phyloP scores from a whole-genome alignment of 92 coral and sea anemone species.

The Chrysogorgia sp. region DNA sequence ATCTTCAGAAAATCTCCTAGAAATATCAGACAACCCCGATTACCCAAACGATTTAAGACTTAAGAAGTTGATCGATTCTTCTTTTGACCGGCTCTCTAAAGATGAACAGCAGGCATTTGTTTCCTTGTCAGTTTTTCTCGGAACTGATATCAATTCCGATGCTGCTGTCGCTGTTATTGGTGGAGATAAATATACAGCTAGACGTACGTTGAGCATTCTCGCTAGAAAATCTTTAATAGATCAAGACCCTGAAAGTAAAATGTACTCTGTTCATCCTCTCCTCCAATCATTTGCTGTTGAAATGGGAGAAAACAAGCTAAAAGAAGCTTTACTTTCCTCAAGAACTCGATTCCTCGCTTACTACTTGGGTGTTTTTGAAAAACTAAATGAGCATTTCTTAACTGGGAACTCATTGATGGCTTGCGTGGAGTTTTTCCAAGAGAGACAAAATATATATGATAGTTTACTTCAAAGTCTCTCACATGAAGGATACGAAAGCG shows the following conservation, averaged over 20 bases:
- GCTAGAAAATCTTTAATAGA: slow-evolving; percentile 28
- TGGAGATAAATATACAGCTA: background rate
- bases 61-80: slow-evolving; percentile 25
- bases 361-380: slow-evolving; percentile 3
- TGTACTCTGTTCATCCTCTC: slow-evolving; percentile 28
- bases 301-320: slow-evolving; percentile 32
- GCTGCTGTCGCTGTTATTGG: slow-evolving; percentile 41
- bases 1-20: too few relatives aligned
- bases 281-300: slow-evolving; percentile 31
- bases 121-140: slow-evolving; percentile 16
- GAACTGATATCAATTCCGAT: background rate
- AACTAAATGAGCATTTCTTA: slow-evolving; percentile 27
- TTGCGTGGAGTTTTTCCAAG: slow-evolving; percentile 18
- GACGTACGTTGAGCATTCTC: background rate
- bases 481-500: background rate
- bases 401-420: slow-evolving; percentile 22
- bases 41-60: slow-evolving; percentile 21
- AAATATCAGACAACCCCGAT: slow-evolving; percentile 19
- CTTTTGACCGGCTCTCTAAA: slow-evolving; percentile 23
- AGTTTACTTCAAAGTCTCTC: slow-evolving; percentile 12
- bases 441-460: slow-evolving; percentile 6
- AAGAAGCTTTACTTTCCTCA: slow-evolving; percentile 7
- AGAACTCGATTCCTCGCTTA: background rate
- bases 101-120: slow-evolving; percentile 29
- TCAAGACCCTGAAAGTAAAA: background rate